phyloP scores from a whole-genome alignment of 2,888 invertebrate genomes.

The Caenorhabditis macrosperma region DNA sequence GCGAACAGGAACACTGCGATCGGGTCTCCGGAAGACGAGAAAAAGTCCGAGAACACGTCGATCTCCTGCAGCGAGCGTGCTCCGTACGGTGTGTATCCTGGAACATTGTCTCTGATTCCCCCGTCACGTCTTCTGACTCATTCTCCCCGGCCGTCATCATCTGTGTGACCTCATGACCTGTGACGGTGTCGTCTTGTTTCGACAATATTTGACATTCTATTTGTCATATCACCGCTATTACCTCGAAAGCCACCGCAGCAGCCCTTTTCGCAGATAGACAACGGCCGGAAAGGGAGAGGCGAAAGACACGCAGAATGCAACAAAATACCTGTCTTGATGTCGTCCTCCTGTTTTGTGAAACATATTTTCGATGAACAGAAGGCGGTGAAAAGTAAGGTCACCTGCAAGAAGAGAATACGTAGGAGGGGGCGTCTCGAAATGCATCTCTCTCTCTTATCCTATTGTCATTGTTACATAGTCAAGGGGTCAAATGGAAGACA shows the following conservation, averaged over 20 bases:
- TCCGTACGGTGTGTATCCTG: constrained; percentile 76
- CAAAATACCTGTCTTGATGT: constrained; percentile 72
- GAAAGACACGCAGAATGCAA: constrained; percentile 24
- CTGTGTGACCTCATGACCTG: constrained; percentile 44
- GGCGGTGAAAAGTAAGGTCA: constrained; percentile 71
- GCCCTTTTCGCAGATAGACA: background rate
- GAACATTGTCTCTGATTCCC: constrained; percentile 9
- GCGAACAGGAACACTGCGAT: constrained; percentile 72
- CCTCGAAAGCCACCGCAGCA: constrained; percentile 11
- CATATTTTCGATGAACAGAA: constrained; percentile 74
- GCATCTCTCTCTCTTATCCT: constrained; percentile 24
- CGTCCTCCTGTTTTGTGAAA: constrained; percentile 77
- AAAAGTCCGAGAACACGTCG: constrained; percentile 68
- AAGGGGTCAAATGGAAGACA: background rate
- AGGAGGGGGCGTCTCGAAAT: background rate
- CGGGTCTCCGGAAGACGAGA: constrained; percentile 70
- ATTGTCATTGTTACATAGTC: constrained; percentile 21
- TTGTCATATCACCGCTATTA: constrained; percentile 45
- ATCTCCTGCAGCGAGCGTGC: constrained; percentile 73
- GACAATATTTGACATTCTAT: constrained; percentile 13
- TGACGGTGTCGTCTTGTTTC: constrained; percentile 5
- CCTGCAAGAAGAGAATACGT: constrained; percentile 59
- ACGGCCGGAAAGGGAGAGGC: background rate
- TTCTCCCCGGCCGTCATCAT: constrained; percentile 3
- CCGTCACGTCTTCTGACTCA: background rate